Evolutionary conservation across 1,140 invertebrate species (phyloP).

Genomic region (Mya arenaria): DNA sequence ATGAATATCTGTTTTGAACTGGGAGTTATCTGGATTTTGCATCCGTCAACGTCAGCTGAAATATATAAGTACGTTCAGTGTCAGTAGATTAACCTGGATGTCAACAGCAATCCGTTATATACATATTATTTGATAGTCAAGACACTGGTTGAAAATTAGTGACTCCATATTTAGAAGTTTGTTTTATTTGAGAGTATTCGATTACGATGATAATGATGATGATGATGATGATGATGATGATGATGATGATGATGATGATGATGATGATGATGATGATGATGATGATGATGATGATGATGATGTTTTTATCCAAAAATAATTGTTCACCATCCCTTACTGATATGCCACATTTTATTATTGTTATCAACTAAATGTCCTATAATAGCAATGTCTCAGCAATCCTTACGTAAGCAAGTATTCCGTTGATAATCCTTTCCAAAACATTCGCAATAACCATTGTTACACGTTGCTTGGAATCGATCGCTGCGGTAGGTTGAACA

Average conservation of each 20-base stretch:
- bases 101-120: neutral
- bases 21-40: neutral
- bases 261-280: neutral
- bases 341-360: neutral
- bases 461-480: conserved; percentile 11
- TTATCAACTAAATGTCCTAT: neutral
- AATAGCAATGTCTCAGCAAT: neutral
- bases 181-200: neutral
- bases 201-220: neutral
- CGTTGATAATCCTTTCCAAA: conserved; percentile 23
- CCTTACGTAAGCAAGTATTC: conserved; percentile 41
- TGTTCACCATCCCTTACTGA: neutral
- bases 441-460: conserved; percentile 22
- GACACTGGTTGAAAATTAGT: neutral
- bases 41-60: conserved; percentile 33
- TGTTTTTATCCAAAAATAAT: neutral
- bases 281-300: neutral
- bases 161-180: no score
- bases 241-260: neutral
- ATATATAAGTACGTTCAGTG: neutral
- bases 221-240: neutral
- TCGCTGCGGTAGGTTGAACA: conserved; percentile 14
- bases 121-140: neutral
- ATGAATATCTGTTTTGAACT: neutral
- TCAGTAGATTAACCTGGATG: neutral